Base-by-base conservation (phyloP, 2,113 vertebrate genomes). In the Colaptes auratus region DNA sequence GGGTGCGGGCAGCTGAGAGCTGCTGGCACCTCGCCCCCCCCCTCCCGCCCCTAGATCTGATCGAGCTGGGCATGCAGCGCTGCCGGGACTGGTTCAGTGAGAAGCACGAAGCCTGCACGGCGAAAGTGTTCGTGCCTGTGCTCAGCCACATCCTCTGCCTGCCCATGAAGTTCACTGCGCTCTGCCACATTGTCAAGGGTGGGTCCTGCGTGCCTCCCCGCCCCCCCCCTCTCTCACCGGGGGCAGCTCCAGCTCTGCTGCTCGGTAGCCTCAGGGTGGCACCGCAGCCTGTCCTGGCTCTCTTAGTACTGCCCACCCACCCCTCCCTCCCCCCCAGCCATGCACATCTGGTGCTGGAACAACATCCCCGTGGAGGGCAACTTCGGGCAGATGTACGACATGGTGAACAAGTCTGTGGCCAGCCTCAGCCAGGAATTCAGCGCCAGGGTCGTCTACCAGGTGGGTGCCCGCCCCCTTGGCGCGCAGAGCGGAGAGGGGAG, bases 331-430 rank as follows among this genome's bases (percentile, higher is more conserved):
- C 55, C 59, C 10, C 4, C 96, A 99, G 99, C 97, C 20, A 98
- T 98, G 97, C 13, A 84, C 0, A 10, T 46, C 0, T 99, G 98
- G 99, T 99, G 99, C 77, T 25, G 21, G 5, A 87, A 96, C 2
- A 97, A 95, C 20, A 95, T 99, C 82, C 99, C 99, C 0, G 97
- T 99, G 73, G 99, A 99, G n/a, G 97, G 98, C n/a, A 99, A 99
- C 97, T 99, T 99, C 0, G 99, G 99, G 24, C 95, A 97, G 52
- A 96, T 97, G 30, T 99, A 98, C 0, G 98, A 99, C 86, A 95
- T 92, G 17, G 91, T 99, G 15, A 98, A 98, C 67, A 4, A 3
- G 7, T 98, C 99, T 0, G 82, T 99, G 13, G 70, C 80, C 6
- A 95, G 67, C 13, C 96, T 99, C 53, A 76, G 95, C 17, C 82